A percentile compares a stretch with the other conserved stretches of the same genome.
Conservation (phyloP, 1,140 invertebrate species). For the Brachionus rubens region DNA sequence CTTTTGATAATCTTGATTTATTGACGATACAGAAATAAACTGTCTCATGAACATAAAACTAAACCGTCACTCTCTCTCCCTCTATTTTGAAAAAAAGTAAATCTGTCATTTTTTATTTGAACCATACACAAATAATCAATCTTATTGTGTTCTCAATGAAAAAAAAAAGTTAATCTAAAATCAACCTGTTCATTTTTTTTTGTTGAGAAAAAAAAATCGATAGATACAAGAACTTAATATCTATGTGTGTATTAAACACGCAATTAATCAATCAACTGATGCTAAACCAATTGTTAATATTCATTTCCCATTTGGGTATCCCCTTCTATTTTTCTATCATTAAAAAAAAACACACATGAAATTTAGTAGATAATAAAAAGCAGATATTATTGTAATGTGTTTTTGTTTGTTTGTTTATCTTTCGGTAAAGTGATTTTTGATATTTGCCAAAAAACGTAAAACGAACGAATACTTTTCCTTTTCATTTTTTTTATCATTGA, state of each 20-base stretch:
- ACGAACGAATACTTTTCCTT: background rate
- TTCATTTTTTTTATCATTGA: conserved; percentile 5
- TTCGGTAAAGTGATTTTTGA: conserved; percentile 27
- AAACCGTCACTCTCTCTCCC: background rate
- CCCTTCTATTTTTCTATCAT: background rate
- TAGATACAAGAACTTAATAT: conserved; percentile 2
- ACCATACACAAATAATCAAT: conserved; percentile 19
- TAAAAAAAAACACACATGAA: background rate
- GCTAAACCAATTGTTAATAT: background rate
- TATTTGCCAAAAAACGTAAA: background rate
- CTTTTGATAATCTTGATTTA: conserved; percentile 36
- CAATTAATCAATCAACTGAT: conserved; percentile 36
- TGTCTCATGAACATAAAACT: conserved; percentile 21
- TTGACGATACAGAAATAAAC: background rate
- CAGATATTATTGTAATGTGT: conserved; percentile 2
- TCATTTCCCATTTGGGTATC: conserved; percentile 21
- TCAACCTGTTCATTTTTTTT: conserved; percentile 19
- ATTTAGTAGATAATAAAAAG: conserved; percentile 7
- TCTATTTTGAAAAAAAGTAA: background rate
- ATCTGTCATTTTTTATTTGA: background rate
- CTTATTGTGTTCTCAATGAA: background rate
- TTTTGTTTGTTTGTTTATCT: conserved; percentile 41
- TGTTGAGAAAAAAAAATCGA: background rate
- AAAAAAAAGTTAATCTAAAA: conserved; percentile 27
- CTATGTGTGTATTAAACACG: background rate